A percentile compares a stretch with the other conserved stretches of the same genome.
phyloP scores from a whole-genome alignment of 2,113 vertebrate species.

The Ictalurus furcatus region DNA sequence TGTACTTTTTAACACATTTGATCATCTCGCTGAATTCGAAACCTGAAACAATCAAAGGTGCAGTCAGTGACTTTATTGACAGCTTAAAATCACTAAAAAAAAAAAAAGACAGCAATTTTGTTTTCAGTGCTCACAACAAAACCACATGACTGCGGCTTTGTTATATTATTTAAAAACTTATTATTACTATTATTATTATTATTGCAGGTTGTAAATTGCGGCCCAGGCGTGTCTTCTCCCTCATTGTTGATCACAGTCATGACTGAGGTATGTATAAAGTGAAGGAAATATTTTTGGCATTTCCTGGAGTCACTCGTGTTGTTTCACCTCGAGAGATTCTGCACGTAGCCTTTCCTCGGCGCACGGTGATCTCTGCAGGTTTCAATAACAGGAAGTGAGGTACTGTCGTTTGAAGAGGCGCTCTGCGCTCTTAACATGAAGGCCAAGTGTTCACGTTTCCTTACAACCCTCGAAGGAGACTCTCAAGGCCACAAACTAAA shows the following conservation, averaged over 20 bases:
- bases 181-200: not conserved
- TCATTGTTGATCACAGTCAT: not conserved
- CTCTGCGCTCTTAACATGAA: conserved; percentile 57
- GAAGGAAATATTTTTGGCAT: not conserved
- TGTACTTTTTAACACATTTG: not conserved
- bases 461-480: conserved; percentile 60
- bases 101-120: not conserved
- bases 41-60: not conserved
- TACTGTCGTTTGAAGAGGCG: conserved; percentile 63
- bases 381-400: conserved; percentile 80
- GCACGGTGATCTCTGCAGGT: conserved; percentile 47
- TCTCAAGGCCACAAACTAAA: conserved; percentile 32
- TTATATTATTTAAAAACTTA: not conserved
- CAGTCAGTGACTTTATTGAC: not conserved
- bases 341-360: conserved; percentile 49
- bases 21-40: not conserved
- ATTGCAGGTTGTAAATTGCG: not conserved
- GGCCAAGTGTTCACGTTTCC: conserved; percentile 62
- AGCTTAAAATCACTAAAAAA: not conserved
- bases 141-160: not conserved
- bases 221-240: not conserved
- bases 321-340: conserved; percentile 34
- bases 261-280: conserved; percentile 18
- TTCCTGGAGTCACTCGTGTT: not conserved
- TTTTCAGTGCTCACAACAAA: not conserved